Conservation (phyloP, 2,888 invertebrate species). For the Scaptomyza reducta region DNA sequence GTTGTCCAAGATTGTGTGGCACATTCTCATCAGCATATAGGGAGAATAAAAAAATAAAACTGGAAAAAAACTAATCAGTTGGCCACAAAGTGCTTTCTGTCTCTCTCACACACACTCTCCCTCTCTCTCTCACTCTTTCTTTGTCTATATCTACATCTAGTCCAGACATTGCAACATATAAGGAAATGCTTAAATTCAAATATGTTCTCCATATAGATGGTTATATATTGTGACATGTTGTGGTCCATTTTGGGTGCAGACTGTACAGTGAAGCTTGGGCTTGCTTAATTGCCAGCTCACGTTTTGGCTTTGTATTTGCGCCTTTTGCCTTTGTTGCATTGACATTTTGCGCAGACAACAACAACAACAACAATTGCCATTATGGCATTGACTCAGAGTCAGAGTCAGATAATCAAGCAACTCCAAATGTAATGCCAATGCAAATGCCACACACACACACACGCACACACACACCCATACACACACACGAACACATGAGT, state of each 20-base stretch:
- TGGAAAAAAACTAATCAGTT: conserved; percentile 47
- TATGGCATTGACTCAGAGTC: conserved; percentile 64
- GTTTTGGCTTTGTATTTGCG: conserved; percentile 57
- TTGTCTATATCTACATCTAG: too few species aligned
- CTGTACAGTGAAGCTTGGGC: conserved; percentile 3
- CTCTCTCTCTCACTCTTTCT: too few species aligned
- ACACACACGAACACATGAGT: conserved; percentile 1
- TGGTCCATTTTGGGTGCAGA: conserved; percentile 7
- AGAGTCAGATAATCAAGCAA: conserved; percentile 62
- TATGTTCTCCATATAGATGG: conserved; percentile 24
- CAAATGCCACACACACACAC: conserved; percentile 47
- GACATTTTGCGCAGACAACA: conserved; percentile 72
- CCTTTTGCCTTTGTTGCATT: conserved; percentile 69
- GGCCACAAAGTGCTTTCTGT: conserved; percentile 17
- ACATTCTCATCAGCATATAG: conserved; percentile 40
- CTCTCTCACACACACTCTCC: too few species aligned
- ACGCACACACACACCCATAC: conserved; percentile 12
- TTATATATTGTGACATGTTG: conserved; percentile 45
- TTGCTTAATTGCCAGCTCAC: conserved; percentile 77
- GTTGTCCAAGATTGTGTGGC: conserved; percentile 40
- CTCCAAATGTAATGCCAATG: conserved; percentile 73
- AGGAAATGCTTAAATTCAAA: conserved; percentile 48
- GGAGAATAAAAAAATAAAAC: conserved; percentile 21
- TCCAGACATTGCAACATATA: conserved; percentile 8
- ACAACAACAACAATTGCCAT: conserved; percentile 18